These are phyloP conservation scores for Panagrolaimus sp. DNA, from an alignment of 1,140 invertebrate genomes.

Conservation along the genomic window DNA sequence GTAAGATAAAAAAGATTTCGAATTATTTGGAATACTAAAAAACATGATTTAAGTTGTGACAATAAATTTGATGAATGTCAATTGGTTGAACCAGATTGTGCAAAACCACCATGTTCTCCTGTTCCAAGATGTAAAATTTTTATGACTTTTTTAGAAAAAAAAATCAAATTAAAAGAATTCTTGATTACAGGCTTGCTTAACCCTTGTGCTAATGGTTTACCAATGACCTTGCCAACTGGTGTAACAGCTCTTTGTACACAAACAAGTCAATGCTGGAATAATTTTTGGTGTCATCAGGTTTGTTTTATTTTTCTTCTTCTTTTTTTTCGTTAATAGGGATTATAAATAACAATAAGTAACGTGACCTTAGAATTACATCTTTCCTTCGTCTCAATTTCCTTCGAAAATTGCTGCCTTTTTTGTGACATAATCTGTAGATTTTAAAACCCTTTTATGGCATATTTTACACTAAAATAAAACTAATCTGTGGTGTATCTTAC, in stretches of 20 bases:
- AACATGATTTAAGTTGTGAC: conserved; percentile 38
- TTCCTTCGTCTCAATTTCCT: too few relatives aligned
- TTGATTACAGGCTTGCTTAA: conserved; percentile 47
- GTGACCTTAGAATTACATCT: too few relatives aligned
- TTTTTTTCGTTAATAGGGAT: background rate
- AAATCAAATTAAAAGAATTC: conserved; percentile 19
- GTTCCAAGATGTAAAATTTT: conserved; percentile 47
- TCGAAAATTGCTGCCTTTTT: too few relatives aligned
- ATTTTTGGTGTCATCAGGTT: conserved; percentile 56
- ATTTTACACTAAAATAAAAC: too few relatives aligned
- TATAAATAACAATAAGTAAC: too few relatives aligned
- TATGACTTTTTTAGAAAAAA: background rate
- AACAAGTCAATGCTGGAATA: conserved; percentile 44
- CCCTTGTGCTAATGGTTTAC: conserved; percentile 50
- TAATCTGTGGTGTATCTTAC: too few relatives aligned
- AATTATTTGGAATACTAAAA: conserved; percentile 24
- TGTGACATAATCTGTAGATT: too few relatives aligned
- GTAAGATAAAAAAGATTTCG: conserved; percentile 27
- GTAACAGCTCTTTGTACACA: conserved; percentile 53
- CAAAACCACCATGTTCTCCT: conserved; percentile 48
- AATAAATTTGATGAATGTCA: conserved; percentile 50
- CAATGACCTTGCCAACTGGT: conserved; percentile 51
- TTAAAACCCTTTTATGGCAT: too few relatives aligned
- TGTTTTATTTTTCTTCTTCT: conserved; percentile 12
- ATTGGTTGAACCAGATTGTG: conserved; percentile 56